Base-by-base conservation (phyloP, 2,888 invertebrate species). In the Hirtodrosophila cameraria region DNA sequence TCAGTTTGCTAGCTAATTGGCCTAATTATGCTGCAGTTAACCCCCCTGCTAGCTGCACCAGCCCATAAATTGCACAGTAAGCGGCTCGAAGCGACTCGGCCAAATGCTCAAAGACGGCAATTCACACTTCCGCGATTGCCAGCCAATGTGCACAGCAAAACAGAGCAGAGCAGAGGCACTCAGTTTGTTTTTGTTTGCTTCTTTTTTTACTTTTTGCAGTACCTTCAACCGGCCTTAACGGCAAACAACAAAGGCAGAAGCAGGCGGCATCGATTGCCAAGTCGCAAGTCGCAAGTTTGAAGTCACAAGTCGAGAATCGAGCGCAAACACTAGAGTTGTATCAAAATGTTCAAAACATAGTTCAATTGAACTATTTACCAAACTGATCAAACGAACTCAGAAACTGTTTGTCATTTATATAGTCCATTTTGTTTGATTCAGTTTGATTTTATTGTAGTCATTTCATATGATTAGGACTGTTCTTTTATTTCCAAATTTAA, bases 111-210 rank as follows among this genome's bases (percentile, higher is more conserved):
- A 18, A 8, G 63, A 45, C 59, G 65, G 54, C 81, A 71, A 70
- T 81, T 81, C 84, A 79, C 81, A 81, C 80, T 83, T 83, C 81
- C 81, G 80, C 78, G 59, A 80, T 75, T 23, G 64, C 25, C 11
- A 23, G 42, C 48, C n/a, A n/a, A n/a, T n/a, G n/a, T n/a, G n/a
- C n/a, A n/a, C n/a, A n/a, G n/a, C n/a, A n/a, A 30, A 39, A 30
- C 25, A 15, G 18, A 20, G 25, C 13, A 27, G 39, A 11, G 20
- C 49, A 31, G 16, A 31, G 13, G 31, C 58, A 30, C 31, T 42
- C 11, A 41, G 68, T 75, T 78, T 71, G 68, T 69, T 64, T 75
- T 62, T 49, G 39, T 12, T 39, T 23, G 53, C 39, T 27, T 30
- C 13, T 12, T 18, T 12, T 45, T 16, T 39, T 9, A 9, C 20